phyloP scores from a whole-genome alignment of 2,113 vertebrate genomes.

The Prunella himalayana region DNA sequence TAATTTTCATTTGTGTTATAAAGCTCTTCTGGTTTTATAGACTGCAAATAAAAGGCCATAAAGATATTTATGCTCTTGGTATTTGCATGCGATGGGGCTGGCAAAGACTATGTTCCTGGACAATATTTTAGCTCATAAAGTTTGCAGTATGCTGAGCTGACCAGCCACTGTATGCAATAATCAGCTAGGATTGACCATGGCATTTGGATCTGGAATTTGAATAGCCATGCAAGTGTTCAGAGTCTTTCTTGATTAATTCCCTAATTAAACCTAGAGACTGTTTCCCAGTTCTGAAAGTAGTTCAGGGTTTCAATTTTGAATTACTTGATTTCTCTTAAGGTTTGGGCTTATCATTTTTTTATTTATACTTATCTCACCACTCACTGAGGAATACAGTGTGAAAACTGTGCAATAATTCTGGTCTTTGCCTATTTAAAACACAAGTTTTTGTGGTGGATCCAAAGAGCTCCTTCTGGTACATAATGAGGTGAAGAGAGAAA shows the following conservation, averaged over 20 bases:
- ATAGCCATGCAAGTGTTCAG: not conserved
- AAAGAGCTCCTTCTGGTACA: not conserved
- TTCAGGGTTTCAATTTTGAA: not conserved
- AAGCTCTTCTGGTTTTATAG: conserved; percentile 3
- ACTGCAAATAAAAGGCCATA: conserved; percentile 5
- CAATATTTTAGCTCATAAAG: conserved; percentile 7
- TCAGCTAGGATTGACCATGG: not conserved
- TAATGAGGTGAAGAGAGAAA: not conserved
- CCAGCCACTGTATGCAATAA: not conserved
- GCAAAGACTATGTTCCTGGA: not conserved
- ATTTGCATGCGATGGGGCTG: not conserved
- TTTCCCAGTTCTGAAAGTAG: not conserved
- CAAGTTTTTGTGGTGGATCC: rapidly evolving
- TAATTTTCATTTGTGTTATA: conserved; percentile 35
- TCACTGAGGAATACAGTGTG: not conserved
- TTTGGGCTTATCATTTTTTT: not conserved
- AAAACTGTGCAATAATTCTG: not conserved
- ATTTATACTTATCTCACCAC: not conserved
- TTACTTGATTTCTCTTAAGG: not conserved
- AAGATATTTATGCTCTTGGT: conserved; percentile 20
- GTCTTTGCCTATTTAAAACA: not conserved
- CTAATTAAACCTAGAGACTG: not conserved
- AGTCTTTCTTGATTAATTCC: not conserved
- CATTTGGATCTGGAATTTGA: not conserved
- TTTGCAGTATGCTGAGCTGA: not conserved